phyloP scores from a whole-genome alignment of 2,888 invertebrate genomes.

The Acanthococcus lagerstroemiae region DNA sequence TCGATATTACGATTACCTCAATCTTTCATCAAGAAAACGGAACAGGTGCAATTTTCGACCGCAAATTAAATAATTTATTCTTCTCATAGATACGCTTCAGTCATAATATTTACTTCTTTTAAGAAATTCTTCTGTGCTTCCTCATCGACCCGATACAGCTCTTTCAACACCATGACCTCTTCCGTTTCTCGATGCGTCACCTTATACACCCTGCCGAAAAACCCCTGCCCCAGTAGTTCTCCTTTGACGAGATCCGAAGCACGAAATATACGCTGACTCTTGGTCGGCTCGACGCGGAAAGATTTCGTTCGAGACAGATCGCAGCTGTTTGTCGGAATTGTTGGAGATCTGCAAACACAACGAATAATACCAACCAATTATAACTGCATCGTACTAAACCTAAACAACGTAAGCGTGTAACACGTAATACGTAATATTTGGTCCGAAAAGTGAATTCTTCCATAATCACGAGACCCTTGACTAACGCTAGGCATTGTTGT shows the following conservation, averaged over 20 bases:
- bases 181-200: conserved; percentile 82
- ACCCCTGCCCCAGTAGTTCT: conserved; percentile 78
- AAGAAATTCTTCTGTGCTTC: conserved; percentile 89
- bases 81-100: not conserved
- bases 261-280: conserved; percentile 67
- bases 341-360: conserved; percentile 37
- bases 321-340: conserved; percentile 43
- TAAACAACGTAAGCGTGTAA: too few relatives aligned
- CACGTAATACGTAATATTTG: too few relatives aligned
- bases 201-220: conserved; percentile 86
- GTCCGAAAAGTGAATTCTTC: too few relatives aligned
- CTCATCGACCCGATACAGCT: conserved; percentile 84
- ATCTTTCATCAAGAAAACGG: too few relatives aligned
- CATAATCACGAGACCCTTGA: too few relatives aligned
- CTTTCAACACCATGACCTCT: conserved; percentile 92
- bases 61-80: too few relatives aligned
- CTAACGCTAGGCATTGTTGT: too few relatives aligned
- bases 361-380: too few relatives aligned
- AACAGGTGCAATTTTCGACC: too few relatives aligned
- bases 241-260: conserved; percentile 80
- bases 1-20: too few relatives aligned
- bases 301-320: conserved; percentile 80
- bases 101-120: conserved; percentile 57
- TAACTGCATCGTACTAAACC: too few relatives aligned
- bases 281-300: conserved; percentile 59